Evolutionary conservation across 2,888 invertebrate genomes (phyloP).

Genomic region (Seladonia tumulorum): DNA sequence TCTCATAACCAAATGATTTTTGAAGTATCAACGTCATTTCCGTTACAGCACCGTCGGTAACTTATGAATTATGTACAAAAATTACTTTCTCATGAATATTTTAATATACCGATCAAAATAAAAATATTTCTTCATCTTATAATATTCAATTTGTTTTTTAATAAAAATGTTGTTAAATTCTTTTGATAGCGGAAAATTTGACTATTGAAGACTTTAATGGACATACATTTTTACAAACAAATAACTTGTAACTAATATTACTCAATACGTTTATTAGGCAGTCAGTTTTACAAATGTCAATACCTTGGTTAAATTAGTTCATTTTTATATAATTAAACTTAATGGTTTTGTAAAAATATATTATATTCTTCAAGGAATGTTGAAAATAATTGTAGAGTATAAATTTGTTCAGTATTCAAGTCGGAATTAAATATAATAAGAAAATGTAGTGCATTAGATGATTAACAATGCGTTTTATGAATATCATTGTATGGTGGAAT

Average conservation of each 20-base stretch:
- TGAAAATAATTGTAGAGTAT: constrained; percentile 14
- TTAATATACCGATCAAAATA: not conserved
- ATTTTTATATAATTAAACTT: constrained; percentile 19
- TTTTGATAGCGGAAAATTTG: not conserved
- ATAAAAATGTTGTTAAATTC: not conserved
- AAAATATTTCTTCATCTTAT: not conserved
- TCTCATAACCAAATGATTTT: not conserved
- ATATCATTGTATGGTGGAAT: constrained; percentile 21
- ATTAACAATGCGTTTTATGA: constrained; percentile 27
- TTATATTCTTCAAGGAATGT: constrained; percentile 38
- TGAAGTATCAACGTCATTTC: constrained; percentile 27
- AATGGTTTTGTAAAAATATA: constrained; percentile 41
- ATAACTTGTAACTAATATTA: constrained; percentile 12
- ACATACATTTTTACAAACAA: not conserved
- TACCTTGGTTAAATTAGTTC: constrained; percentile 28
- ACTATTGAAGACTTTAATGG: not conserved
- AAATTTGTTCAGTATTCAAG: not conserved
- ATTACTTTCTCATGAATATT: not conserved
- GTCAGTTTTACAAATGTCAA: constrained; percentile 62
- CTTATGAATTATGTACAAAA: not conserved
- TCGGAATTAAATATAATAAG: constrained; percentile 17
- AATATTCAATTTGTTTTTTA: not conserved
- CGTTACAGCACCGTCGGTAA: not conserved
- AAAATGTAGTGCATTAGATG: constrained; percentile 16
- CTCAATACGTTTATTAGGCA: constrained; percentile 68